Percentiles rank a stretch among this genome's conserved stretches.
Conservation (phyloP, 2,113 vertebrate species). For the Macroglossus sobrinus region DNA sequence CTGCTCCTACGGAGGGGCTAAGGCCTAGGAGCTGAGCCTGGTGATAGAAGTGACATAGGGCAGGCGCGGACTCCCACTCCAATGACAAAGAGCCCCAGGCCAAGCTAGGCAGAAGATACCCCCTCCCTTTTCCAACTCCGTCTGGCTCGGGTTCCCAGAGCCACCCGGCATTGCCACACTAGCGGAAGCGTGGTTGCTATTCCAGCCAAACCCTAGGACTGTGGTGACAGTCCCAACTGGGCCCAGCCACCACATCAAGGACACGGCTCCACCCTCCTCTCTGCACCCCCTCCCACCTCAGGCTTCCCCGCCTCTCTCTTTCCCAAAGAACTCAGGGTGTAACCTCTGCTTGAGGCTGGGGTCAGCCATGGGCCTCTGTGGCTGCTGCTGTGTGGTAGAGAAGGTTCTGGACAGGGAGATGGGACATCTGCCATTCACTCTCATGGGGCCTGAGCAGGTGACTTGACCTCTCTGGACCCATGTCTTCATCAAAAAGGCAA, state of each 20-base stretch:
- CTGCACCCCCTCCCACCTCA: not conserved
- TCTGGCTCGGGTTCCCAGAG: not conserved
- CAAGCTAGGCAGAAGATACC: not conserved
- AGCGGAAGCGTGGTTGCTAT: conserved; percentile 35
- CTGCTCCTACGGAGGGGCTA: not conserved
- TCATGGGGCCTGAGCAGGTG: not conserved
- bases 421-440: not conserved
- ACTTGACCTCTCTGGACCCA: not conserved
- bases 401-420: not conserved
- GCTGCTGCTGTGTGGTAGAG: not conserved
- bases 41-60: not conserved
- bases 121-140: not conserved
- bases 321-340: not conserved
- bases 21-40: not conserved
- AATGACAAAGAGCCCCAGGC: not conserved
- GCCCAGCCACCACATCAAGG: conserved; percentile 63
- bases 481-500: not conserved
- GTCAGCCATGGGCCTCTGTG: not conserved
- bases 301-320: not conserved
- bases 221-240: conserved; percentile 51
- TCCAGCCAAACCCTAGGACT: conserved; percentile 59
- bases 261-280: conserved; percentile 29
- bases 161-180: conserved; percentile 57
- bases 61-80: not conserved
- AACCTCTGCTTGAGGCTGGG: not conserved